Evolutionary conservation across 2,113 vertebrate species (phyloP).

Genomic region (Chloropsis hardwickii): DNA sequence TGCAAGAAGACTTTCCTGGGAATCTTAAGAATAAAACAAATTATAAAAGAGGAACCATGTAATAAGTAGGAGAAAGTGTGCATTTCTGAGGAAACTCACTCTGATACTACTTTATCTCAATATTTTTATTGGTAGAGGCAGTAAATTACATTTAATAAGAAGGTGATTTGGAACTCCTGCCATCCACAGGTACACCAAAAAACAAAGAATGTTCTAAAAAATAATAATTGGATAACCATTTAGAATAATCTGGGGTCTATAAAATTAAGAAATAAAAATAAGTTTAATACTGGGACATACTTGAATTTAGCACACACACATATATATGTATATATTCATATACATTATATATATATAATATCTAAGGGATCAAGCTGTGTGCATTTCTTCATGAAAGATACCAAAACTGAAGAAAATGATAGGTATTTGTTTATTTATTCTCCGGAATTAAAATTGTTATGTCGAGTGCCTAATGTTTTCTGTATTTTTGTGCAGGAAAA

Average conservation of each 20-base stretch:
- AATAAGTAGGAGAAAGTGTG: not conserved
- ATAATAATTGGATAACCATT: not conserved
- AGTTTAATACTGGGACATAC: not conserved
- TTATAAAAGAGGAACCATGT: not conserved
- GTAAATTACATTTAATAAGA: not conserved
- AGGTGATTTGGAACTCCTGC: not conserved
- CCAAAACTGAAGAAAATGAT: not conserved
- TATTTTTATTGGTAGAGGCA: not conserved
- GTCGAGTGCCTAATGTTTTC: not conserved
- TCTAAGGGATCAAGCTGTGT: not conserved
- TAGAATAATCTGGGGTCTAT: not conserved
- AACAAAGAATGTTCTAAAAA: not conserved
- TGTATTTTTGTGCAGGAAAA: slow-evolving; percentile 69
- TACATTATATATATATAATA: not conserved
- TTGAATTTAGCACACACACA: not conserved
- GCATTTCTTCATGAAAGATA: not conserved
- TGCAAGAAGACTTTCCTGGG: not conserved
- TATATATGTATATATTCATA: not conserved
- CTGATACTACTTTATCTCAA: not conserved
- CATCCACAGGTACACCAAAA: not conserved
- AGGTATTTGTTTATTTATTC: not conserved
- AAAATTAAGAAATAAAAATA: not conserved
- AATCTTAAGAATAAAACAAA: not conserved
- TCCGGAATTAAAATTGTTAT: not conserved
- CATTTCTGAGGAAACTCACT: not conserved